These are phyloP conservation scores for Phasianus colchicus DNA, from an alignment of 2,113 vertebrate species.

Conservation along the genomic window DNA sequence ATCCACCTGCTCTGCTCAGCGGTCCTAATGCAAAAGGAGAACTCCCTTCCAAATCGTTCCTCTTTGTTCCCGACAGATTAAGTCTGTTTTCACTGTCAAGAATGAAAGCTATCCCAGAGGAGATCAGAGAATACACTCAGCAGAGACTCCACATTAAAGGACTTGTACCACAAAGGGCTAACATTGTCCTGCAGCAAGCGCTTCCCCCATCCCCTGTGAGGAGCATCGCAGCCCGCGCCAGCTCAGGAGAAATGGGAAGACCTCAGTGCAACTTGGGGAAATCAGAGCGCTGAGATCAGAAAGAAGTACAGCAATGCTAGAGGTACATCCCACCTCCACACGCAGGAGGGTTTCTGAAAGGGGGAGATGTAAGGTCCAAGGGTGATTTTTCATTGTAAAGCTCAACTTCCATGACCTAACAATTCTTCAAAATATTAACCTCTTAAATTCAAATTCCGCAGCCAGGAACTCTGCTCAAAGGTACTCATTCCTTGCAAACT, in stretches of 20 bases:
- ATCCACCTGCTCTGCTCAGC: background rate
- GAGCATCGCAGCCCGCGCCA: background rate
- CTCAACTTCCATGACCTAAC: background rate
- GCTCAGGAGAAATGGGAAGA: background rate
- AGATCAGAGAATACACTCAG: constrained; percentile 15
- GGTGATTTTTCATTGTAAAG: constrained; percentile 41
- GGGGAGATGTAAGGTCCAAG: constrained; percentile 10
- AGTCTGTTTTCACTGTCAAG: background rate
- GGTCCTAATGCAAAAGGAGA: background rate
- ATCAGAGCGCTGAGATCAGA: constrained; percentile 7
- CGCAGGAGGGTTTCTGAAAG: background rate
- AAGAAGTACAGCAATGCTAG: background rate
- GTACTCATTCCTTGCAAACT: background rate
- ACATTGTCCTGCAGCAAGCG: background rate
- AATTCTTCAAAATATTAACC: constrained; percentile 37
- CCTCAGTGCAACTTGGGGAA: constrained; percentile 12
- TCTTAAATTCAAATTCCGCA: constrained; percentile 43
- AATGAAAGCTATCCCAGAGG: constrained; percentile 33
- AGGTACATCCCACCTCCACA: background rate
- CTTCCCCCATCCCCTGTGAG: background rate
- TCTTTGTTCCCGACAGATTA: constrained; percentile 2
- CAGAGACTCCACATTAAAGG: background rate
- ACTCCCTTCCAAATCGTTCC: background rate
- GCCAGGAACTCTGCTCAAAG: constrained; percentile 34
- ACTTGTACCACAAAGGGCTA: background rate